phyloP scores from a whole-genome alignment of 1,140 invertebrate genomes.

The Bombus haemorrhoidalis region DNA sequence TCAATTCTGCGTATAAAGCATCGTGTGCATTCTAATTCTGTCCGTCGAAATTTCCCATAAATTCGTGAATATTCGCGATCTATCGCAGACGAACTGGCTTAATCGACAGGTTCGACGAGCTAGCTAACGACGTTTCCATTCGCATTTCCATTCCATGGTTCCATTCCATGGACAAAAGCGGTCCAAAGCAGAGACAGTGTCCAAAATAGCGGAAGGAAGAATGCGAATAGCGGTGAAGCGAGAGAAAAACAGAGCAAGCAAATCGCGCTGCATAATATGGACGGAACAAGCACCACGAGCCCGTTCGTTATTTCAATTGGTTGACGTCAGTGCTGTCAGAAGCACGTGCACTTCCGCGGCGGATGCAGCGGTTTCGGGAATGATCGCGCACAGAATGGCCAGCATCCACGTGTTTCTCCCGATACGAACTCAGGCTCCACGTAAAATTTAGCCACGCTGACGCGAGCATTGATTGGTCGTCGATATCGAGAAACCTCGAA shows the following conservation, averaged over 20 bases:
- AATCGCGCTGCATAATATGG: constrained; percentile 48
- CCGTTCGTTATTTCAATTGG: constrained; percentile 68
- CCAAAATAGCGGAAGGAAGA: constrained; percentile 21
- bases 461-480: background rate
- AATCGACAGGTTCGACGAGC: background rate
- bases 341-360: constrained; percentile 65
- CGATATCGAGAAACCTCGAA: background rate
- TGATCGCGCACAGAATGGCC: constrained; percentile 12
- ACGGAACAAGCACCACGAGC: constrained; percentile 18
- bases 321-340: constrained; percentile 65
- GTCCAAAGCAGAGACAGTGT: background rate
- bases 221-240: background rate
- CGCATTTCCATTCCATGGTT: background rate
- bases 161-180: background rate
- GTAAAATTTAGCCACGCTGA: constrained; percentile 38
- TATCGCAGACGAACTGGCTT: background rate
- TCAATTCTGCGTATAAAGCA: too few relatives aligned
- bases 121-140: background rate
- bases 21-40: too few relatives aligned
- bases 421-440: background rate
- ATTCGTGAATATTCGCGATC: too few relatives aligned
- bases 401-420: constrained; percentile 26
- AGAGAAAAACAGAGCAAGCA: constrained; percentile 20
- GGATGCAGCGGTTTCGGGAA: constrained; percentile 48
- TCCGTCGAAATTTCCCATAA: too few relatives aligned